Percentiles rank a stretch among this genome's conserved stretches.
Evolutionary conservation across 2,797 vertebrate species (phyloP).

Genomic region (Coccyzus lansbergi): DNA sequence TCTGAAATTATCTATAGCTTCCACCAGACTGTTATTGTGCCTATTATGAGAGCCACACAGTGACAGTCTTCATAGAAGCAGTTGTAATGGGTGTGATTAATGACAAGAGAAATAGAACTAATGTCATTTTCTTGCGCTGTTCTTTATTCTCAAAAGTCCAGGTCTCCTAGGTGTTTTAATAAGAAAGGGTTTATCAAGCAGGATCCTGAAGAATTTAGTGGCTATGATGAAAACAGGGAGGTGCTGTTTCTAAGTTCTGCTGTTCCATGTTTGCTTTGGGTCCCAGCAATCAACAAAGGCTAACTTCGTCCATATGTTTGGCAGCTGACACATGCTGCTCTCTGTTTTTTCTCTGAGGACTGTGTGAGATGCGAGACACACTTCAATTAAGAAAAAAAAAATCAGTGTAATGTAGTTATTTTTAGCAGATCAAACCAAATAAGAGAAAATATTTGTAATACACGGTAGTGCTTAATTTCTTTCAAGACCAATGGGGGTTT

Average conservation of each 20-base stretch:
- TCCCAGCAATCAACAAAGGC: not conserved
- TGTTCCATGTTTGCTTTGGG: slow-evolving; percentile 16
- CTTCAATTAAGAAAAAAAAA: not conserved
- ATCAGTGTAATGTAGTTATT: not conserved
- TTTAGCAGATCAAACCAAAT: not conserved
- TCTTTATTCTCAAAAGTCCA: not conserved
- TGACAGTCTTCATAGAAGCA: not conserved
- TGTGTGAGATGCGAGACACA: not conserved
- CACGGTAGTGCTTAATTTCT: not conserved
- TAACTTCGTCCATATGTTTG: slow-evolving; percentile 14
- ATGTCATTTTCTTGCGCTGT: not conserved
- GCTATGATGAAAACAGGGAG: not conserved
- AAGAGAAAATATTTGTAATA: not conserved
- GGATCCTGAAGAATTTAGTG: not conserved
- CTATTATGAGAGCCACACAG: not conserved
- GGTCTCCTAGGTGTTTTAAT: not conserved
- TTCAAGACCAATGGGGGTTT: not conserved
- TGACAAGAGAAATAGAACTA: not conserved
- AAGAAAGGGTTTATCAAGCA: not conserved
- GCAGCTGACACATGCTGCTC: not conserved
- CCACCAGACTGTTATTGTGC: not conserved
- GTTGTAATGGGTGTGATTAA: not conserved
- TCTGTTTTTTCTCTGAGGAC: slow-evolving; percentile 1
- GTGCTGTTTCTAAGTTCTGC: not conserved
- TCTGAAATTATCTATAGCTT: not conserved